Base-by-base conservation (phyloP, 2,797 vertebrate genomes). In the Garrulus glandarius region DNA sequence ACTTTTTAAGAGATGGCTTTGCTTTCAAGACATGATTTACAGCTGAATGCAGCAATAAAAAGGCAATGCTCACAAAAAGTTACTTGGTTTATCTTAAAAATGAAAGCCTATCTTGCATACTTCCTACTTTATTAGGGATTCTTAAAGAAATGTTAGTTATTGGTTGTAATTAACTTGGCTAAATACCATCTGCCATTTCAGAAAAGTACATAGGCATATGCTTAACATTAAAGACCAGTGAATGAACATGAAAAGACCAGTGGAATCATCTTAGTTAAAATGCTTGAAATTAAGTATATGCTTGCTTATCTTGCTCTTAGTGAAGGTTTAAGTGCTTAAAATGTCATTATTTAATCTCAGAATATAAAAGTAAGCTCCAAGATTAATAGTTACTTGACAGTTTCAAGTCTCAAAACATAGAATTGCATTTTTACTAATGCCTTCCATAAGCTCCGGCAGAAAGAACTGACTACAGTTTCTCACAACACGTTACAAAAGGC, bases 21-120 rank as follows among this genome's bases (percentile, higher is more conserved):
- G 82, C 78, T 96, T 93, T 91, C 92, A 80, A 93, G 72, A 78
- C 65, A 85, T 96, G 95, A 97, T 96, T 97, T 97, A 97, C 92
- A 89, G 76, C 86, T 92, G 59, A 68, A 75, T 92, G 32, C 65
- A 96, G 92, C 87, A 96, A 92, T 55, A 78, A 96, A 95, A 94
- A 96, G 75, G 81, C 93, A 94, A 81, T 47, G 86, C 70, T 95
- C 70, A 94, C 64, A 46, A 77, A 84, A 95, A 95, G 74, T 96
- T 92, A 92, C 80, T 93, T 96, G 92, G 72, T 97, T 97, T 92
- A 81, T 95, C 94, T 92, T 84, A 67, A 90, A 96, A 97, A 97
- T 72, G 70, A 97, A 97, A 97, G 74, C 52, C 95, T 96, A 52
- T 94, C 97, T 96, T 85, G 39, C 64, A 79, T 55, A 89, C 70